Conservation (phyloP, 2,888 invertebrate genomes). For the Patella depressa region DNA sequence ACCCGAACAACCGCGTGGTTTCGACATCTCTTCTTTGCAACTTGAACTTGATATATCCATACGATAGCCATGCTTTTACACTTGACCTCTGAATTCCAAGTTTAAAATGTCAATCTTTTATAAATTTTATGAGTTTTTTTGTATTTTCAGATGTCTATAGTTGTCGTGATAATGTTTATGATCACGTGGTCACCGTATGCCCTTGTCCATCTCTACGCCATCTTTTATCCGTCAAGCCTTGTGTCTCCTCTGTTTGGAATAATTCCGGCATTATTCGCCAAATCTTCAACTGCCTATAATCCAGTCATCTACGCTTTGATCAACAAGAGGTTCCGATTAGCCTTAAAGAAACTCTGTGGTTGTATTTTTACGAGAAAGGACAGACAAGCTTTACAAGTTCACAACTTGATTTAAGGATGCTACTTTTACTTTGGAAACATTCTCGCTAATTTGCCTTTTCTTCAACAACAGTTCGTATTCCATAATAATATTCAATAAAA, state of each 20-base stretch:
- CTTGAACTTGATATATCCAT: too few species aligned
- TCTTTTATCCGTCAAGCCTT: slow-evolving; percentile 21
- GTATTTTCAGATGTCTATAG: slow-evolving; percentile 38
- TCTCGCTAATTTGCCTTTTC: too few species aligned
- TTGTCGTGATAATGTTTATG: slow-evolving; percentile 40
- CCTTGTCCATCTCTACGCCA: slow-evolving; percentile 33
- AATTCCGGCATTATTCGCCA: slow-evolving; percentile 50
- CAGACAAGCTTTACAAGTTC: slow-evolving; percentile 16
- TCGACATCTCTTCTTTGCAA: too few species aligned
- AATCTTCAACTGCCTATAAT: slow-evolving; percentile 48
- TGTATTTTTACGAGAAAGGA: slow-evolving; percentile 22
- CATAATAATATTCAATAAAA: too few species aligned
- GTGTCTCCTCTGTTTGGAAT: slow-evolving; percentile 7
- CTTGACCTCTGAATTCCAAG: too few species aligned
- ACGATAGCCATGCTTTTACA: too few species aligned
- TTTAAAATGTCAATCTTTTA: too few species aligned
- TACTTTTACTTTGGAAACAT: too few species aligned
- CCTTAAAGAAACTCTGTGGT: slow-evolving; percentile 30
- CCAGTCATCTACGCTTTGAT: slow-evolving; percentile 47
- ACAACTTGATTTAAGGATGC: slow-evolving; percentile 11
- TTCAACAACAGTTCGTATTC: too few species aligned
- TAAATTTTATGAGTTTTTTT: background rate
- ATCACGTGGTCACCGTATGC: slow-evolving; percentile 45
- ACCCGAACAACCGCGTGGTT: too few species aligned
- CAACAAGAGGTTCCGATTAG: slow-evolving; percentile 40